These are phyloP conservation scores for Tenualosa thibaudeaui DNA, from an alignment of 2,797 vertebrate genomes.

Conservation along the genomic window DNA sequence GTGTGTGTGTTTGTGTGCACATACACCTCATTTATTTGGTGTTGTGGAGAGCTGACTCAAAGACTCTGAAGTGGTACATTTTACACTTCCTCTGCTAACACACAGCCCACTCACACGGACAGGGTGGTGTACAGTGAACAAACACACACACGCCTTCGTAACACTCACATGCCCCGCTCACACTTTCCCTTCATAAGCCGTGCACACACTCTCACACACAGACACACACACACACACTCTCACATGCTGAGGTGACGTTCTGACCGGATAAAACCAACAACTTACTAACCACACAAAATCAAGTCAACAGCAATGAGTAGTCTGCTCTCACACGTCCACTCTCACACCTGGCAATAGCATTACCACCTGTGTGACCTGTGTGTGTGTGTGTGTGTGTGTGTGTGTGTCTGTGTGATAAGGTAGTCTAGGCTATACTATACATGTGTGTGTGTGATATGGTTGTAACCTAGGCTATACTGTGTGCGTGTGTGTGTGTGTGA, in stretches of 20 bases:
- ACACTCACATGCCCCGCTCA: not conserved
- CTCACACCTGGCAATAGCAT: not conserved
- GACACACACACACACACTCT: not conserved
- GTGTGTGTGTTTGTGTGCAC: constrained; percentile 25
- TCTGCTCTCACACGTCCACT: not conserved
- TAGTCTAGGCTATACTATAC: no score
- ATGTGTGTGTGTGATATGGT: no score
- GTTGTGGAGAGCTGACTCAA: constrained; percentile 34
- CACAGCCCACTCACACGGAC: not conserved
- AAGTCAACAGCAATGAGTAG: not conserved
- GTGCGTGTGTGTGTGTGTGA: no score
- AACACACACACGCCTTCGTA: not conserved
- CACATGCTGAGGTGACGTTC: not conserved
- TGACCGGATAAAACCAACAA: not conserved
- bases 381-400: not conserved
- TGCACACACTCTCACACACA: not conserved
- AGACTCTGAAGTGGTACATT: constrained; percentile 42
- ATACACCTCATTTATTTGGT: constrained; percentile 43
- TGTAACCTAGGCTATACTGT: no score
- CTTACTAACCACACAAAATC: not conserved
- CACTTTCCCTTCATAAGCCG: not conserved
- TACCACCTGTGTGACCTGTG: not conserved
- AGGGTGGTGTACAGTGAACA: no score
- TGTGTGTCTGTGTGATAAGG: not conserved
- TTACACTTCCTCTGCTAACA: constrained; percentile 40